phyloP scores from a whole-genome alignment of 1,140 invertebrate genomes.

The Drosophila busckii region DNA sequence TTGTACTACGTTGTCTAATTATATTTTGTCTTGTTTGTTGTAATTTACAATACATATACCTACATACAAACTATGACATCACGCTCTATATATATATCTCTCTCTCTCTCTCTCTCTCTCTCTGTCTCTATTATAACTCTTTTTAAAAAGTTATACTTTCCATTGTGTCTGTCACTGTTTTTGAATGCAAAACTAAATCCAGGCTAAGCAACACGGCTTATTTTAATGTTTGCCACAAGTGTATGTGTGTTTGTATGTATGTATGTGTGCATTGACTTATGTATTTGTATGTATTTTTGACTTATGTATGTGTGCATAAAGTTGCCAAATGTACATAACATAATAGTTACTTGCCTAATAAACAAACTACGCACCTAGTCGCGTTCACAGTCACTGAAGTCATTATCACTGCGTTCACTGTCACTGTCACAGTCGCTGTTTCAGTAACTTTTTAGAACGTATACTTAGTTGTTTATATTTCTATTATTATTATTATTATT shows the following conservation, averaged over 20 bases:
- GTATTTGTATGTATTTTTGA: background rate
- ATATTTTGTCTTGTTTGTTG: conserved; percentile 37
- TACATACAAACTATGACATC: conserved; percentile 13
- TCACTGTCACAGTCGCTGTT: conserved; percentile 5
- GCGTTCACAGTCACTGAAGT: background rate
- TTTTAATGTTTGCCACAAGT: background rate
- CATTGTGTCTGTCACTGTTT: conserved; percentile 3
- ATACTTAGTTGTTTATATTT: conserved; percentile 2
- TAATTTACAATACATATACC: conserved; percentile 29
- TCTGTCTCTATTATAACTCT: conserved; percentile 1
- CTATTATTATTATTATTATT: too few relatives aligned
- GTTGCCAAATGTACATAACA: background rate
- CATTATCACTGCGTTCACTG: background rate
- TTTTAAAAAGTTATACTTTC: too few relatives aligned
- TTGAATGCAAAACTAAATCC: conserved; percentile 18
- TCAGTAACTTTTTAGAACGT: conserved; percentile 17
- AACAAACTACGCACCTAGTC: too few relatives aligned
- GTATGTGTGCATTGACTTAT: background rate
- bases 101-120: background rate
- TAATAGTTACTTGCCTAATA: too few relatives aligned
- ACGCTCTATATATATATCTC: background rate
- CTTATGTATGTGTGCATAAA: background rate
- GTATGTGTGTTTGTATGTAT: background rate
- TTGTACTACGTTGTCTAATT: conserved; percentile 10
- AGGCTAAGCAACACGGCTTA: too few relatives aligned